These are phyloP conservation scores for Drosophila sturtevanti DNA, from an alignment of 1,140 invertebrate species.

Conservation along the genomic window DNA sequence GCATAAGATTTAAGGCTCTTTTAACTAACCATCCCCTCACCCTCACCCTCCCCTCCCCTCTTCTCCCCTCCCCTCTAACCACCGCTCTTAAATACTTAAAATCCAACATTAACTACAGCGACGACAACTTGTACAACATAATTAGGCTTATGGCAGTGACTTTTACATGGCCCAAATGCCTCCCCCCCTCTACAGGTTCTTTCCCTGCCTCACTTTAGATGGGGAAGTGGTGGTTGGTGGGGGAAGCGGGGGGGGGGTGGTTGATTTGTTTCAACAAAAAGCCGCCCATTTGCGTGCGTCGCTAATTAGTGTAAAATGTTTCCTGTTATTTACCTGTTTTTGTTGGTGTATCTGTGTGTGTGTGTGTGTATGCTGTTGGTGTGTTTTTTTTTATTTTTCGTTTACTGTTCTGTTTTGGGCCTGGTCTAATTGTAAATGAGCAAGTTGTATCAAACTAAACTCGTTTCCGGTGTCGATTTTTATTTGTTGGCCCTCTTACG, in stretches of 20 bases:
- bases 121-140: slow-evolving; percentile 73
- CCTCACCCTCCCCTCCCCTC: neutral
- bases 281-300: slow-evolving; percentile 74
- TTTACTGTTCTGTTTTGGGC: slow-evolving; percentile 44
- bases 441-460: slow-evolving; percentile 48
- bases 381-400: neutral
- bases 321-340: slow-evolving; percentile 81
- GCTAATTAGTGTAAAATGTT: slow-evolving; percentile 82
- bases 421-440: slow-evolving; percentile 56
- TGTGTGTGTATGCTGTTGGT: neutral
- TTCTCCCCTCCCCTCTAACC: neutral
- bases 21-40: too few species aligned
- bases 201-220: neutral
- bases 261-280: slow-evolving; percentile 22
- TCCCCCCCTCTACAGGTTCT: neutral
- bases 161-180: slow-evolving; percentile 46
- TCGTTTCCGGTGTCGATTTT: slow-evolving; percentile 76
- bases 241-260: neutral
- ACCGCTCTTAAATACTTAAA: slow-evolving; percentile 12
- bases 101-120: slow-evolving; percentile 41
- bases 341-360: slow-evolving; percentile 17
- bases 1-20: slow-evolving; percentile 29
- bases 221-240: too few species aligned
- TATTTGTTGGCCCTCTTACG: slow-evolving; percentile 64
- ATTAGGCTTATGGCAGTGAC: slow-evolving; percentile 76